Evolutionary conservation across 2,888 invertebrate species (phyloP).

Genomic region (Harpalus rufipes): DNA sequence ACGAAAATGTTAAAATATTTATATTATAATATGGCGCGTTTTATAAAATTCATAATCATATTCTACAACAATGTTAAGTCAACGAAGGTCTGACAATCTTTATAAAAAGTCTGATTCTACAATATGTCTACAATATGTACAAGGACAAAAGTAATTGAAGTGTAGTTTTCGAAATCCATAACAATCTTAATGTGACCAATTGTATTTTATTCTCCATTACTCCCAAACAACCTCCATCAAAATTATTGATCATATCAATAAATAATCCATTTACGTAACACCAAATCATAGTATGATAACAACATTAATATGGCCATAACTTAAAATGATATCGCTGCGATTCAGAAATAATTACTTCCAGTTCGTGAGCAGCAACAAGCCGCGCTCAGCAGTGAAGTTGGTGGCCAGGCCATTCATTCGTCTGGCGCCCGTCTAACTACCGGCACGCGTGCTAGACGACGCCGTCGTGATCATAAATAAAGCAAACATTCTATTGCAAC

Average conservation of each 20-base stretch:
- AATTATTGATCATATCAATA: neutral
- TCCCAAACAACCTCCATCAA: neutral
- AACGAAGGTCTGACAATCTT: too few species aligned
- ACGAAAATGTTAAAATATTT: too few species aligned
- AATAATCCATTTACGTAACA: neutral
- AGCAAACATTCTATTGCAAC: slow-evolving; percentile 58
- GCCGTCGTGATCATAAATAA: slow-evolving; percentile 60
- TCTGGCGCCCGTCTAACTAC: slow-evolving; percentile 4
- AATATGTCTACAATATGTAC: too few species aligned
- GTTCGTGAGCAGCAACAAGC: neutral
- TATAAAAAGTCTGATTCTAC: too few species aligned
- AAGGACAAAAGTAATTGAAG: neutral
- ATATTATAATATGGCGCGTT: too few species aligned
- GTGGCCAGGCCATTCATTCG: neutral
- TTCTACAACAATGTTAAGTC: too few species aligned
- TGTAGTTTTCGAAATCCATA: neutral
- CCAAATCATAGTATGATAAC: neutral
- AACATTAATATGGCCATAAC: neutral
- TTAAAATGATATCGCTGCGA: neutral
- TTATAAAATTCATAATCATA: too few species aligned
- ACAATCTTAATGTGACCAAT: neutral
- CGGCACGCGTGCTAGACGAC: neutral
- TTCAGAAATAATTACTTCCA: neutral
- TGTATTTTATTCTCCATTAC: neutral
- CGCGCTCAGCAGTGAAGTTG: neutral